Evolutionary conservation across 2,113 vertebrate genomes (phyloP), one percentile per base, ranked within the genome.

Genomic region (Vimba vimba): DNA sequence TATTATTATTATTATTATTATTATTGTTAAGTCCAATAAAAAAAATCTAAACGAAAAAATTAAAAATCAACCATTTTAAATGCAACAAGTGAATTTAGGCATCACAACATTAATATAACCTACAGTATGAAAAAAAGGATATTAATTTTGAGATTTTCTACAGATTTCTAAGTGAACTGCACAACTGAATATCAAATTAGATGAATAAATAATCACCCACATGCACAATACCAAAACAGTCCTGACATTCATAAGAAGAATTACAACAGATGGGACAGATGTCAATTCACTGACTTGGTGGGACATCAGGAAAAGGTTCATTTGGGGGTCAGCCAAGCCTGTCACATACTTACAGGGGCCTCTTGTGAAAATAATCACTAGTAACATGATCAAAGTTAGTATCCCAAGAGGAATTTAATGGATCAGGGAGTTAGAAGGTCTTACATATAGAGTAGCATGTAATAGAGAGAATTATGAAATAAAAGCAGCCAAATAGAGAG

Each of bases 371-470:
- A 68, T 66, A 66, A 82, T 25, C 62, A 36, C 45, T 4, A 17
- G 81, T 71, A 83, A 83, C 21, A 19, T 57, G 81, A 83, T 83
- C 81, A 83, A 83, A 83, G 81, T 50, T 50, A 55, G 21, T 13
- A 73, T 71, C 81, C 66, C 81, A 71, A 15, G 66, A 83, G 81
- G 66, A 71, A 55, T 83, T 57, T 57, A 83, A 82, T 82, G 79
- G 79, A 82, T 82, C 60, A 12, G 45, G 15, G 79, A 52, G 39
- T 82, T 50, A 68, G 5, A 82, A 50, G 79, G 39, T 68, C 77
- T 52, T 82, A n/a, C 80, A 82, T 71, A 68, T 25, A 55, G 64
- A 52, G 30, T 6, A 71, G 80, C 64, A 52, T 23, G 64, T 71
- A 50, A 64, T 47, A 55, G 19, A 36, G 43, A 36, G 59, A 71